Conservation (phyloP, 2,113 vertebrate species). For the Corythoichthys intestinalis region DNA sequence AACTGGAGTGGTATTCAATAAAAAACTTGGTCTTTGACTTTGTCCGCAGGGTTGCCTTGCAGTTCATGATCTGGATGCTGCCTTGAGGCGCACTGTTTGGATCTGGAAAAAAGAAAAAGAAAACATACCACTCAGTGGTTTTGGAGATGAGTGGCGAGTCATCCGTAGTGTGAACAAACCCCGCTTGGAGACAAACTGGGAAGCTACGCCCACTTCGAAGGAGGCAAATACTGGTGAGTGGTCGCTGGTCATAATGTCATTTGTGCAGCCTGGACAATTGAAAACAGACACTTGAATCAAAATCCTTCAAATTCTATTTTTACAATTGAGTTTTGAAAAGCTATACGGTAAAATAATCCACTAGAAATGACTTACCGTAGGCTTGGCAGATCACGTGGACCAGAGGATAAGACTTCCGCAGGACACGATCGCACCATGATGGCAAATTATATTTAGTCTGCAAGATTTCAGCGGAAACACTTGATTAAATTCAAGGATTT, state of each 20-base stretch:
- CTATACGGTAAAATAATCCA: not conserved
- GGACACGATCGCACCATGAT: slow-evolving; percentile 96
- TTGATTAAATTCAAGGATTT: not conserved
- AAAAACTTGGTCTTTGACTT: slow-evolving; percentile 98
- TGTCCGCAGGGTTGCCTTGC: slow-evolving; percentile 82
- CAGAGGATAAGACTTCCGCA: slow-evolving; percentile 92
- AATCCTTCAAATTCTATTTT: not conserved
- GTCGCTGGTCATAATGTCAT: slow-evolving; percentile 93
- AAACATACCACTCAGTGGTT: not conserved
- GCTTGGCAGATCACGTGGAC: slow-evolving; percentile 93
- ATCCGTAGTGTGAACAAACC: slow-evolving; percentile 59
- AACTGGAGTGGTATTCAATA: slow-evolving; percentile 94
- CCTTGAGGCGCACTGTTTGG: slow-evolving; percentile 79
- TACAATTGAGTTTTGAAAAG: not conserved
- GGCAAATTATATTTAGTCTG: slow-evolving; percentile 98
- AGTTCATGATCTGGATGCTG: slow-evolving; percentile 88
- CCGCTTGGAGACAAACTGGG: slow-evolving; percentile 96
- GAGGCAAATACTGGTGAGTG: slow-evolving; percentile 96
- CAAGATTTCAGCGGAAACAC: slow-evolving; percentile 16
- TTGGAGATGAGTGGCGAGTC: no score
- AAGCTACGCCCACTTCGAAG: slow-evolving; percentile 95
- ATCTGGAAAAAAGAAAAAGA: slow-evolving; percentile 61
- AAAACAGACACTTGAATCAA: not conserved
- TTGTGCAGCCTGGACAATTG: slow-evolving; percentile 82
- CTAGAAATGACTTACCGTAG: slow-evolving; percentile 78